Evolutionary conservation across 2,888 invertebrate species (phyloP), one percentile per base, ranked within the genome.

Genomic region (Harpagoxenus sublaevis): DNA sequence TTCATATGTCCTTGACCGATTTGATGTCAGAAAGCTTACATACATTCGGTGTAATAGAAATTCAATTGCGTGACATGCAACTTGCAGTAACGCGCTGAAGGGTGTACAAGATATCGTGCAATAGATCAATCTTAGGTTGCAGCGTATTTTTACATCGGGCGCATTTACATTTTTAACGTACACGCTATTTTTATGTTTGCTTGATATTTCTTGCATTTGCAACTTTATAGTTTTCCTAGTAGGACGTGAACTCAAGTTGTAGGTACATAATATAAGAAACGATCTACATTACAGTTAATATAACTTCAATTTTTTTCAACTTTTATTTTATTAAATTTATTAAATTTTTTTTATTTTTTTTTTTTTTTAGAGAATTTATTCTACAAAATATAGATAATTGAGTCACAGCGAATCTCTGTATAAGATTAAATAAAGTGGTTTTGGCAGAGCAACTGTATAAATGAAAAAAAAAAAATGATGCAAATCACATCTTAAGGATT

Each of bases 111-210:
- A 81, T 81, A 48, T 71, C 60, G 79, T 73, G 71, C 71, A 48
- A 81, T 60, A 79, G 57, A 79, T 79, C 71, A 71, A 79, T 81
- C 79, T 81, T 73, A 73, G 35, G 73, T 60, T 73, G 60, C 60
- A 48, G 12, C 31, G 31, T 81, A 73, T 81, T 81, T 81, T 81
- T 81, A 62, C 73, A 81, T 73, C 23, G 39, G 48, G 35, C 39
- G 48, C 79, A 81, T 81, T 81, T 81, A 81, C 79, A 81, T 73
- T 81, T 79, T 81, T 42, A 60, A 73, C 79, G 12, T 73, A 73
- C 79, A 81, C 73, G 73, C 79, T 81, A 81, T 81, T 81, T 81
- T 81, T 81, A 60, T 79, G 79, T 81, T 81, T 81, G 60, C 79
- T 62, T 81, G 73, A 73, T 81, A 81, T 81, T 70, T 73, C 73